Base-by-base conservation (phyloP, 2,797 vertebrate genomes). In the Luscinia luscinia region DNA sequence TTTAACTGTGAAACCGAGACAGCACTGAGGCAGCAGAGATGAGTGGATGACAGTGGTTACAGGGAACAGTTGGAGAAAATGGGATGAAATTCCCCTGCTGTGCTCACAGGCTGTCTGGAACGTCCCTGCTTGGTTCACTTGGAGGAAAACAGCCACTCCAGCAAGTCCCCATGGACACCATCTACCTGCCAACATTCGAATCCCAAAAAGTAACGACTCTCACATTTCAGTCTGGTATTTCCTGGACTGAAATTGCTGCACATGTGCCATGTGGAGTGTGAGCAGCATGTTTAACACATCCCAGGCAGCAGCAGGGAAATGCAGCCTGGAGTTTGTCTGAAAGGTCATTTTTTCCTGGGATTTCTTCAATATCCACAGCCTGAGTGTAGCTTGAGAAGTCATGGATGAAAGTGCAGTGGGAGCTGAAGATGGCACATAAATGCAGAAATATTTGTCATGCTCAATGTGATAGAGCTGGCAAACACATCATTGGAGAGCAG, bases 221-320 rank as follows among this genome's bases (percentile, higher is more conserved):
- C 86, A 92, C 93, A 93, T 95, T 94, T 91, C 94, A 89, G 93
- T 95, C 92, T 94, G 94, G 90, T 93, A 95, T 94, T 96, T 96
- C 95, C 95, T 95, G 94, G 76, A 87, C 62, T 55, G 40, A 41
- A 76, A 84, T 4, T 48, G 72, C 96, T 91, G 93, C 92, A 51
- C 46, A 2, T 88, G 91, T 94, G 93, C 95, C 95, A 90, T 36
- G 76, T 7, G 11, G 85, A 81, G 94, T 72, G 76, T 76, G 85
- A 94, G 96, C 90, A 32, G 85, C 68, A 15, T 81, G 95, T 81
- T 94, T 94, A 95, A 90, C 87, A 90, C 87, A 93, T 94, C 93
- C 83, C 89, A 91, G 91, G 90, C 93, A 85, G 84, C 67, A 74
- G 75, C 45, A 43, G 80, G 55, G 43, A 94, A 84, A 41, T 15